phyloP scores from a whole-genome alignment of 1,140 invertebrate genomes.

The Apocrypta bakeri region DNA sequence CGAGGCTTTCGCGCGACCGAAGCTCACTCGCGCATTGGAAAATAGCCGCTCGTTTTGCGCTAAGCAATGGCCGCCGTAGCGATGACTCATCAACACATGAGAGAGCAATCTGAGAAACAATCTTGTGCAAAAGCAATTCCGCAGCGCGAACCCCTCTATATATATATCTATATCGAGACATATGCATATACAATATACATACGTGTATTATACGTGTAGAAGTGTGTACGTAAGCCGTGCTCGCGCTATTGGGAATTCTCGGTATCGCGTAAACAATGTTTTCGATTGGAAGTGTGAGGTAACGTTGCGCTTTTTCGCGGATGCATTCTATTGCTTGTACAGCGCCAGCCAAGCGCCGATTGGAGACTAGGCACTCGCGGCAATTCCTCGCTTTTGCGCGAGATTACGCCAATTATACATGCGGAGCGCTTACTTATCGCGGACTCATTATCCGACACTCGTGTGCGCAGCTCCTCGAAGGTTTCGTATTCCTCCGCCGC shows the following conservation, averaged over 20 bases:
- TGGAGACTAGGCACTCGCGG: background rate
- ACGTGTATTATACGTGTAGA: no score
- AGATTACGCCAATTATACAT: constrained; percentile 31
- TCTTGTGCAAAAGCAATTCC: background rate
- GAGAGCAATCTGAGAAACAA: constrained; percentile 8
- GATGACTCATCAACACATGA: constrained; percentile 21
- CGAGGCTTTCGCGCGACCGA: background rate
- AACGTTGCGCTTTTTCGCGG: background rate
- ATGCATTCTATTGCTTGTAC: background rate
- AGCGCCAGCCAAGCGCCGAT: background rate
- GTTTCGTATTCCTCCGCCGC: background rate
- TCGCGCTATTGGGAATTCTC: constrained; percentile 15
- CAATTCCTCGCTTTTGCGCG: background rate
- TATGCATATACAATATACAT: background rate
- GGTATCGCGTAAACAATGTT: constrained; percentile 39
- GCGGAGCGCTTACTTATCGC: constrained; percentile 24
- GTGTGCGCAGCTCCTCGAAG: no score
- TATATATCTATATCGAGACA: no score
- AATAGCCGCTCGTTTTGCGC: constrained; percentile 23
- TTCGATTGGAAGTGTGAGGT: constrained; percentile 13
- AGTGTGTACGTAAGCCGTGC: background rate
- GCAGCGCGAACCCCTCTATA: no score
- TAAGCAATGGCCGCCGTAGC: background rate
- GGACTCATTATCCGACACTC: constrained; percentile 9
- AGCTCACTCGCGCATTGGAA: constrained; percentile 9